Evolutionary conservation across 2,888 invertebrate species (phyloP).

Genomic region (Tiphia femorata): DNA sequence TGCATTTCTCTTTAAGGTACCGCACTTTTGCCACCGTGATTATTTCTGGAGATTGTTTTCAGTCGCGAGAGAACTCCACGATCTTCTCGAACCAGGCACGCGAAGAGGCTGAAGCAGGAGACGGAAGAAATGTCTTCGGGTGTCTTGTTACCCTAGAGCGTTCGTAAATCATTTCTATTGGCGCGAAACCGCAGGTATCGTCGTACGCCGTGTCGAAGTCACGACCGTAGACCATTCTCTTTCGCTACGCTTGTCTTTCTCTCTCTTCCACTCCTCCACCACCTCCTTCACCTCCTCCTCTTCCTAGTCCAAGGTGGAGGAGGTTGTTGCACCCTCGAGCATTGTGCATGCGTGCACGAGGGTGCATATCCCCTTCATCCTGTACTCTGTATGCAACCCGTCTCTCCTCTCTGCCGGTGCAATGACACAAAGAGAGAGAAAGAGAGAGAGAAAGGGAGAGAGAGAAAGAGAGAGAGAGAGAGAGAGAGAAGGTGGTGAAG

Average conservation of each 20-base stretch:
- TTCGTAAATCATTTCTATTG: too few relatives aligned
- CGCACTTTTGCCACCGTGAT: too few relatives aligned
- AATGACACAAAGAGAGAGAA: slow-evolving; percentile 17
- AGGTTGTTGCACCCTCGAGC: slow-evolving; percentile 51
- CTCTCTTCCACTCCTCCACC: slow-evolving; percentile 1
- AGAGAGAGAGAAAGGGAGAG: background rate
- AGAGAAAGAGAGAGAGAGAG: background rate
- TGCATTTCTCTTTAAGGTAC: too few relatives aligned
- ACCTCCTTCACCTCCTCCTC: slow-evolving; percentile 12
- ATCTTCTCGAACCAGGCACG: too few relatives aligned
- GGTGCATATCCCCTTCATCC: slow-evolving; percentile 36
- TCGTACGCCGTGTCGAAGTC: too few relatives aligned
- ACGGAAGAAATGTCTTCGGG: too few relatives aligned
- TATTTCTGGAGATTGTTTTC: too few relatives aligned
- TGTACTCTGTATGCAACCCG: slow-evolving; percentile 37
- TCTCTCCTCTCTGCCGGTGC: slow-evolving; percentile 28
- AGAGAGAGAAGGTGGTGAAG: background rate
- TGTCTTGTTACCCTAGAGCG: too few relatives aligned
- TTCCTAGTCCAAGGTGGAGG: slow-evolving; percentile 36
- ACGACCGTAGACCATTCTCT: slow-evolving; percentile 1
- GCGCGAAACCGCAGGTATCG: too few relatives aligned
- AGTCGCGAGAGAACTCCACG: too few relatives aligned
- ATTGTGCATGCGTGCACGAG: slow-evolving; percentile 44
- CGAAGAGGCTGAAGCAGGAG: too few relatives aligned
- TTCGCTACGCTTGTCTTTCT: slow-evolving; percentile 6